Evolutionary conservation across 2,113 vertebrate genomes (phyloP).

Genomic region (Psammodynastes pulverulentus): DNA sequence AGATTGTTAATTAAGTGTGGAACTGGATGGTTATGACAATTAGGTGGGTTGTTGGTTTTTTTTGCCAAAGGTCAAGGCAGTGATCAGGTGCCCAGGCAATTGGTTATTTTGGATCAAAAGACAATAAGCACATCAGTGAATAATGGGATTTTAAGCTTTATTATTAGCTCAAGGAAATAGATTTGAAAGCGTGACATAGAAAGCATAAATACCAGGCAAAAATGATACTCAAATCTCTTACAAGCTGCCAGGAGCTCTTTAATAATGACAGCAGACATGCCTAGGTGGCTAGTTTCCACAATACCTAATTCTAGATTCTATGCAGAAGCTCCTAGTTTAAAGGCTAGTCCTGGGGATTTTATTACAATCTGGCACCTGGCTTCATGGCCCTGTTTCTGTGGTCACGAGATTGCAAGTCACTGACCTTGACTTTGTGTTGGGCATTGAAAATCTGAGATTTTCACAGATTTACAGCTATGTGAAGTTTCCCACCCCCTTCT

Average conservation of each 20-base stretch:
- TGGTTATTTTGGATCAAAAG: not conserved
- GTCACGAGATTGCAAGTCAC: not conserved
- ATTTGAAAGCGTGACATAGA: not conserved
- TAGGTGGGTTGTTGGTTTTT: not conserved
- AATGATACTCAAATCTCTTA: not conserved
- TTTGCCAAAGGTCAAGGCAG: not conserved
- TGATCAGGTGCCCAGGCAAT: not conserved
- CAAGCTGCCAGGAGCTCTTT: not conserved
- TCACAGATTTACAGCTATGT: not conserved
- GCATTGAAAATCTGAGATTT: not conserved
- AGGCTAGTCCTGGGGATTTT: not conserved
- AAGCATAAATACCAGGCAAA: not conserved
- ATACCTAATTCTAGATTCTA: not conserved
- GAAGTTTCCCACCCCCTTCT: not conserved
- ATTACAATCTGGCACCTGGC: not conserved
- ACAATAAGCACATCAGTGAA: not conserved
- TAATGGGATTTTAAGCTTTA: not conserved
- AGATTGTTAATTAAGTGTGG: not conserved
- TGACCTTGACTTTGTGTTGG: not conserved
- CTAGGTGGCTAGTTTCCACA: not conserved
- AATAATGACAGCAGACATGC: not conserved
- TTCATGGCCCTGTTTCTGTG: not conserved
- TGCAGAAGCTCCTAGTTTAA: not conserved
- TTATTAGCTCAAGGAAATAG: not conserved
- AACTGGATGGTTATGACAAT: not conserved